These are phyloP conservation scores for Bos indicus DNA, from an alignment of 2,113 vertebrate species.

Conservation along the genomic window DNA sequence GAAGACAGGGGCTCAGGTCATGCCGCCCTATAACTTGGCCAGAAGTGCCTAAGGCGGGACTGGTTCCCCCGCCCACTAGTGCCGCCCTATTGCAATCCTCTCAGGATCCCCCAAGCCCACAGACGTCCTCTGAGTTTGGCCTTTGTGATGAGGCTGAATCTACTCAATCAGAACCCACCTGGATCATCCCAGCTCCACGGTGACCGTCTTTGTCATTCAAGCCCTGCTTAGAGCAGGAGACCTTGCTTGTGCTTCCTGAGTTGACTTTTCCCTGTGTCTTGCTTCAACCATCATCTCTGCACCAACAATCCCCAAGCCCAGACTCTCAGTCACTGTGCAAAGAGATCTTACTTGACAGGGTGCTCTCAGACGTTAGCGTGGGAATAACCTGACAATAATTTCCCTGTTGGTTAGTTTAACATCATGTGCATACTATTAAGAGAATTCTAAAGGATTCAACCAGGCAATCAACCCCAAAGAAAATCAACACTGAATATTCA, in stretches of 20 bases:
- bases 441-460: not conserved
- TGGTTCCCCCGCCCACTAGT: accelerated
- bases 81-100: accelerated
- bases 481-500: not conserved
- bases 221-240: not conserved
- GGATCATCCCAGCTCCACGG: not conserved
- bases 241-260: not conserved
- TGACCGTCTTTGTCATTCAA: not conserved
- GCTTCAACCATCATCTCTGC: not conserved
- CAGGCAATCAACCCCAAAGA: not conserved
- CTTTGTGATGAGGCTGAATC: no score
- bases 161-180: not conserved
- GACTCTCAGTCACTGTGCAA: no score
- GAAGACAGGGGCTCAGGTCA: not conserved
- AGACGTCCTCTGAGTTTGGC: accelerated
- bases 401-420: not conserved
- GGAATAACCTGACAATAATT: no score
- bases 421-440: not conserved
- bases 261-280: not conserved
- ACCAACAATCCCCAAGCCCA: no score
- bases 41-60: not conserved
- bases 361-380: accelerated
- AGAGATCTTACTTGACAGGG: no score
- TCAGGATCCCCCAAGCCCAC: accelerated
- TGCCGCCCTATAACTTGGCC: accelerated